Conservation (phyloP, 2,113 vertebrate species). For the Zingel zingel region DNA sequence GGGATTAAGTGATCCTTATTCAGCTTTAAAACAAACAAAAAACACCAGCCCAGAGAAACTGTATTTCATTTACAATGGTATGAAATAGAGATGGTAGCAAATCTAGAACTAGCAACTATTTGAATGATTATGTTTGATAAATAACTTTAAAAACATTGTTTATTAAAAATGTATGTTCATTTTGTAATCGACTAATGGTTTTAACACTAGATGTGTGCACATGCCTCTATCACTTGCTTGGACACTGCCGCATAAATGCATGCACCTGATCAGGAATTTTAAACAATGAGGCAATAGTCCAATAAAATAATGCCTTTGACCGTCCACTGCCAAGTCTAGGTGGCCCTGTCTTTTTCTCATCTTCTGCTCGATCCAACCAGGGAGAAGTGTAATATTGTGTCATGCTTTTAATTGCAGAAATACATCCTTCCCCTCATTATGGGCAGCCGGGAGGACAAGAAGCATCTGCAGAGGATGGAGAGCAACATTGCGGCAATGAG, state of each 20-base stretch:
- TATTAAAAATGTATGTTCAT: constrained; percentile 2
- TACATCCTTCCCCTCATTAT: constrained; percentile 97
- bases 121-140: background rate
- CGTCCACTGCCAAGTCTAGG: constrained; percentile 31
- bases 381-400: constrained; percentile 83
- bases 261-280: constrained; percentile 36
- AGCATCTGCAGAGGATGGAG: constrained; percentile 98
- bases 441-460: constrained; percentile 97
- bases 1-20: constrained; percentile 28
- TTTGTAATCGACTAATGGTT: constrained; percentile 40
- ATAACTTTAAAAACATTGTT: constrained; percentile 9
- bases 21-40: constrained; percentile 23
- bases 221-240: constrained; percentile 16
- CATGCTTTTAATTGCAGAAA: constrained; percentile 91
- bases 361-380: constrained; percentile 63
- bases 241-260: constrained; percentile 8
- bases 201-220: constrained; percentile 22
- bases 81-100: background rate
- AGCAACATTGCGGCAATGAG: constrained; percentile 96
- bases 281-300: constrained; percentile 57
- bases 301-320: constrained; percentile 68
- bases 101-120: background rate
- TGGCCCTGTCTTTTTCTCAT: constrained; percentile 63
- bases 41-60: background rate
- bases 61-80: background rate